Conservation (phyloP, 2,888 invertebrate species). For the Marronus borbonicus region DNA sequence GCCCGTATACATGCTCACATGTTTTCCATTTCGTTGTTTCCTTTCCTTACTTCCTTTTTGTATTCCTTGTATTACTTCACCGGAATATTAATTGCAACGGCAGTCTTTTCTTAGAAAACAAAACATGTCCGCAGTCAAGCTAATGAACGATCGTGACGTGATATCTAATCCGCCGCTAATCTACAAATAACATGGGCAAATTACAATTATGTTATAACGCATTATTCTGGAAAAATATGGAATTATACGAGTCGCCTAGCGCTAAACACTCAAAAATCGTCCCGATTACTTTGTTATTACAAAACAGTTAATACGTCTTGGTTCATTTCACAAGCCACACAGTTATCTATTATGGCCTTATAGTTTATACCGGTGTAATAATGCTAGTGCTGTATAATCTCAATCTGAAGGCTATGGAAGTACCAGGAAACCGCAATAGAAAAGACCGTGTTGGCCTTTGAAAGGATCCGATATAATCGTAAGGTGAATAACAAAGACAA, state of each 20-base stretch:
- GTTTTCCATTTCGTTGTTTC: background rate
- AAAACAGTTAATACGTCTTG: constrained; percentile 1
- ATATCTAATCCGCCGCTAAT: constrained; percentile 9
- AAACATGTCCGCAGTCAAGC: background rate
- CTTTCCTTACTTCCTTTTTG: constrained; percentile 19
- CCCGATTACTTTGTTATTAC: constrained; percentile 8
- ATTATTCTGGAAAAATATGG: constrained; percentile 4
- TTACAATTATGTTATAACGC: background rate
- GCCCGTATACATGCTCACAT: background rate
- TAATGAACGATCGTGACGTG: constrained; percentile 14
- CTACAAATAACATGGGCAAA: constrained; percentile 19
- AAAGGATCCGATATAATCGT: no score
- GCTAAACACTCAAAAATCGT: background rate
- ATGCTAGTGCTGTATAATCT: background rate
- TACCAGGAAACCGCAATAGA: no score
- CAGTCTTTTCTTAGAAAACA: background rate
- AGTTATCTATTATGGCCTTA: constrained; percentile 12
- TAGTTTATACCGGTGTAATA: constrained; percentile 3
- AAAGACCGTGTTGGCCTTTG: no score
- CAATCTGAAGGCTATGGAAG: background rate
- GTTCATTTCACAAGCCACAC: constrained; percentile 11
- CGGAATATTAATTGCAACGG: constrained; percentile 21
- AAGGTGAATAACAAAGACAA: no score
- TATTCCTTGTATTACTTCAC: background rate
- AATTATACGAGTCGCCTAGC: constrained; percentile 5